Evolutionary conservation across 2,797 vertebrate genomes (phyloP), one percentile per base, ranked within the genome.

Genomic region (Betta splendens): DNA sequence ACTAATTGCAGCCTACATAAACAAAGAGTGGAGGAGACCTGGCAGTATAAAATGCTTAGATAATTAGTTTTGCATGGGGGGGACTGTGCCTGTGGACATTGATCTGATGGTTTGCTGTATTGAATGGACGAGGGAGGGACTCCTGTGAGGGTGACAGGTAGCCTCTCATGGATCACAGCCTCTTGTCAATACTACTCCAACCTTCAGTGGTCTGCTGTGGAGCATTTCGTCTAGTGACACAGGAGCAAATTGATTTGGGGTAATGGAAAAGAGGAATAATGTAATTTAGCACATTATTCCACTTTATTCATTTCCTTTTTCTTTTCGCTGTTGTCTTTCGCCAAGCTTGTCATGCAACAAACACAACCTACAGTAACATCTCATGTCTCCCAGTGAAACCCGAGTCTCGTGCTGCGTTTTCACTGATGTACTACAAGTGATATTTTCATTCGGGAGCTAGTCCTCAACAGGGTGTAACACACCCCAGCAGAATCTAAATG

Each of bases 1-100:
- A 80, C 90, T 94, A 94, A 95, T 94, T 94, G 91, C 87, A 87
- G 87, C 79, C 76, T 75, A 69, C 87, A 86, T 87, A 89, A 92
- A 90, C 87, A 92, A 90, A 90, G 83, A 78, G 13, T 73, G 78
- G 81, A 67, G 51, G 65, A 40, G 80, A 80, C 69, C 75, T 85
- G 87, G 89, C 80, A 75, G 74, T 69, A 76, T 85, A 83, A 92
- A 92, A 88, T 75, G 69, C 69, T 85, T 67, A 85, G 75, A 85
- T 91, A 91, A 94, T 93, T 92, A 90, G 89, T 91, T 91, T 90
- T 93, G 65, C 61, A 45, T 71, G 75, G 75, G 53, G 69, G 49
- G 83, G 76, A 74, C 23, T 70, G 44, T 60, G 68, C 72, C 79
- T 71, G 71, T 68, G 68, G 73, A 80, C 85, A 91, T 90, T 91